Base-by-base conservation (phyloP, 2,888 invertebrate species). In the Gnatocerus cornutus region DNA sequence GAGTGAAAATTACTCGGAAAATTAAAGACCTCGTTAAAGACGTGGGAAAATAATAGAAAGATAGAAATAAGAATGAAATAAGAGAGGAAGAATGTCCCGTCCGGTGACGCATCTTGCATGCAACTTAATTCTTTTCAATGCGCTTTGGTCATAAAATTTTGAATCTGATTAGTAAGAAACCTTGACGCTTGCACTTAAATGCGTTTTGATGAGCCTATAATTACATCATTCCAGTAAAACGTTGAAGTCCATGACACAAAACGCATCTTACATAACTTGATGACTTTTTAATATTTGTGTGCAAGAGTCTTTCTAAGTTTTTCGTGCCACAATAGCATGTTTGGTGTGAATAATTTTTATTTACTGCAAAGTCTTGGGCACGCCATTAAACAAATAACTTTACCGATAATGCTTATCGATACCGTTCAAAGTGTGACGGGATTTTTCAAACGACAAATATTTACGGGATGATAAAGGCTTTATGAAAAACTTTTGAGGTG, bases 321-420 rank as follows among this genome's bases (percentile, higher is more conserved):
- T 14, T 55, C 39, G 14, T 14, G 53, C 8, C 37, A 55, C 16
- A 55, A 39, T 55, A 14, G 16, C 37, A 55, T 39, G 37, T 13
- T 16, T 8, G 43, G 43, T 56, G 39, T 56, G 29, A 45, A 45
- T 27, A 50, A 50, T 10, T 52, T 56, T 41, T 59, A 2, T 45
- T 30, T 59, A 59, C n/a, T n/a, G n/a, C 37, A 16, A 59, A 45
- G 46, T 16, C 50, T 16, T 8, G 33, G 21, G 30, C 39, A 21
- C 41, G 62, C n/a, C 52, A 52, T 27, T 48, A 52, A 52, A 48
- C 46, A 50, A 50, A 50, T 52, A 50, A 61, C n/a, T 27, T 46
- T 41, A 10, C 37, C 50, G 62, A 62, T 62, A 62, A 52, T 52
- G 50, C 50, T 62, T 62, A 62, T 62, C 62, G 52, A 61, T 61